A percentile compares a stretch with the other conserved stretches of the same genome.
Conservation (phyloP, 2,113 vertebrate genomes). For the Electrona antarctica region DNA sequence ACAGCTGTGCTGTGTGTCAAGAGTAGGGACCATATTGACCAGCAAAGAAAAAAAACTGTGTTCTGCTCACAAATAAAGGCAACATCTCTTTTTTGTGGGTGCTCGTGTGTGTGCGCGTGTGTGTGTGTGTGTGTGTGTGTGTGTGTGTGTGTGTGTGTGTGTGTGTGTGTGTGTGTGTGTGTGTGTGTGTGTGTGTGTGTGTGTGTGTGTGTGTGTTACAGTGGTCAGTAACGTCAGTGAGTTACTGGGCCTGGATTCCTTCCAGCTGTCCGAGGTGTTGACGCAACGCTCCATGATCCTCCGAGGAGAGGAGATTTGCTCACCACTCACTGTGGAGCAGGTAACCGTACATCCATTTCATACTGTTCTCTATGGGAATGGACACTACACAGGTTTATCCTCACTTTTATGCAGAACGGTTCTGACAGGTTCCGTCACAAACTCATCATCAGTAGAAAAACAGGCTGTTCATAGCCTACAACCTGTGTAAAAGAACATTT, state of each 20-base stretch:
- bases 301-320: constrained; percentile 92
- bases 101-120: neutral
- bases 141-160: constrained; percentile 8
- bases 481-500: too few species aligned
- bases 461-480: too few species aligned
- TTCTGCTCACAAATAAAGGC: neutral
- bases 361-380: neutral
- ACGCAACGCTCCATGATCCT: constrained; percentile 95
- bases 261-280: constrained; percentile 91
- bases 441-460: too few species aligned
- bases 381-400: too few species aligned
- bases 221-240: constrained; percentile 89
- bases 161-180: constrained; percentile 9
- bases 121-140: constrained; percentile 23
- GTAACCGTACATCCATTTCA: constrained; percentile 66
- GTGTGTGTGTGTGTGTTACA: constrained; percentile 63
- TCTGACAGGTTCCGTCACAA: too few species aligned
- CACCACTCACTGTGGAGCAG: constrained; percentile 91
- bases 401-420: too few species aligned
- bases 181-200: constrained; percentile 45
- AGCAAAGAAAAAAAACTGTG: neutral
- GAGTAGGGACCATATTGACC: constrained; percentile 30
- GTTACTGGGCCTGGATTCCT: constrained; percentile 88
- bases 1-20: constrained; percentile 38
- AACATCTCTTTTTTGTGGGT: too few species aligned